phyloP scores from a whole-genome alignment of 1,140 invertebrate species.

The Brevipalpus yothersi region DNA sequence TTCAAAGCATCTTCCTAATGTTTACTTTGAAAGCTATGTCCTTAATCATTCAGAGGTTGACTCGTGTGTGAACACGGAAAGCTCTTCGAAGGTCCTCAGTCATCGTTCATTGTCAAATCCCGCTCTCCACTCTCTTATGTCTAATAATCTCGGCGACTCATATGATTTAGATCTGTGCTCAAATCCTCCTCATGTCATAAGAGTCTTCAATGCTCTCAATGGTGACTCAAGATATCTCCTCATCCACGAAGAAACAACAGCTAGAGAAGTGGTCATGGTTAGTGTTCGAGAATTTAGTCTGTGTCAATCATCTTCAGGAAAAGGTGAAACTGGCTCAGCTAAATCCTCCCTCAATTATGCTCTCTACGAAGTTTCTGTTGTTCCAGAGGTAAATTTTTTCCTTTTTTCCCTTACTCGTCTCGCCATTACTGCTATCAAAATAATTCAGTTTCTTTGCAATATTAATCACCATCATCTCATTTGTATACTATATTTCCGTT shows the following conservation, averaged over 20 bases:
- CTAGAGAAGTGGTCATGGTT: conserved; percentile 91
- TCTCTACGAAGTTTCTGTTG: conserved; percentile 80
- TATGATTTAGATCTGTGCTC: conserved; percentile 14
- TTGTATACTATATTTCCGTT: neutral
- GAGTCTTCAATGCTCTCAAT: conserved; percentile 26
- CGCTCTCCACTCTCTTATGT: neutral
- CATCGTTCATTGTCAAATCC: conserved; percentile 1
- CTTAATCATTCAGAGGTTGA: neutral
- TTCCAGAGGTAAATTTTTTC: neutral
- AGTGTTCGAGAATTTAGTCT: neutral
- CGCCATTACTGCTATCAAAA: neutral
- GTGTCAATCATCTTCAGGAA: neutral
- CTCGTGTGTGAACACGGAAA: neutral
- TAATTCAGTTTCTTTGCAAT: neutral
- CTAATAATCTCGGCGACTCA: neutral
- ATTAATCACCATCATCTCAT: neutral
- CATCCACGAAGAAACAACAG: conserved; percentile 50
- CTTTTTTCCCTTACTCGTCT: neutral
- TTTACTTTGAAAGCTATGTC: neutral
- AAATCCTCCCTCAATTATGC: conserved; percentile 38
- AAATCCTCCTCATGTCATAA: conserved; percentile 49
- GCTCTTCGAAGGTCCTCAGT: neutral
- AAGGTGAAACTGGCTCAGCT: neutral
- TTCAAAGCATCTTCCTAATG: neutral
- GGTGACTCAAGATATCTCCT: conserved; percentile 36